These are phyloP conservation scores for Onychorhynchus coronatus DNA, from an alignment of 2,113 vertebrate genomes.

Conservation along the genomic window DNA sequence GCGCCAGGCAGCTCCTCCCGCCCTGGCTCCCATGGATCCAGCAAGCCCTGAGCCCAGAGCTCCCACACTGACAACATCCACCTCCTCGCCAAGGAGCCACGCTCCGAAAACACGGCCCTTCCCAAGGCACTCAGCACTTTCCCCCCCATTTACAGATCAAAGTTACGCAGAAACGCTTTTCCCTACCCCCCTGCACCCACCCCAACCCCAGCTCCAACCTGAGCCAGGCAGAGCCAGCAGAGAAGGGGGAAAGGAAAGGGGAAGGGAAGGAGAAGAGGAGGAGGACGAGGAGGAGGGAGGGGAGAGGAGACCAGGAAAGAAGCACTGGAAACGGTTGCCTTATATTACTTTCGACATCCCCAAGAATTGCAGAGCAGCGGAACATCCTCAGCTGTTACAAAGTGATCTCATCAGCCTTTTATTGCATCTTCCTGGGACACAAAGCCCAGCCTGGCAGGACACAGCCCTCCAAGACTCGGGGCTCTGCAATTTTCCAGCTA, in stretches of 20 bases:
- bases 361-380: not conserved
- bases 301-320: not conserved
- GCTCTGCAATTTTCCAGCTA: not conserved
- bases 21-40: accelerated
- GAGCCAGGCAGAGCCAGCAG: not conserved
- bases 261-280: not conserved
- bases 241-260: not conserved
- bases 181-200: not conserved
- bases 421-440: not conserved
- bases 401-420: not conserved
- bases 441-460: not conserved
- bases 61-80: accelerated
- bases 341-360: not conserved
- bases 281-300: not conserved
- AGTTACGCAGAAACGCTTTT: not conserved
- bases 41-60: not conserved
- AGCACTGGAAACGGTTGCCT: not conserved
- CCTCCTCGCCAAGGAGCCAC: not conserved
- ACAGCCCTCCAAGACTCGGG: not conserved
- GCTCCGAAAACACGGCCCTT: accelerated
- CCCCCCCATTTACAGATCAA: not conserved
- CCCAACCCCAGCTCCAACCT: not conserved
- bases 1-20: not conserved
- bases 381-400: not conserved
- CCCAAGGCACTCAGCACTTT: accelerated